Percentiles rank a stretch among this genome's conserved stretches.
These are phyloP conservation scores for Nothobranchius kuhntae DNA, from an alignment of 2,113 vertebrate genomes.

Conservation along the genomic window DNA sequence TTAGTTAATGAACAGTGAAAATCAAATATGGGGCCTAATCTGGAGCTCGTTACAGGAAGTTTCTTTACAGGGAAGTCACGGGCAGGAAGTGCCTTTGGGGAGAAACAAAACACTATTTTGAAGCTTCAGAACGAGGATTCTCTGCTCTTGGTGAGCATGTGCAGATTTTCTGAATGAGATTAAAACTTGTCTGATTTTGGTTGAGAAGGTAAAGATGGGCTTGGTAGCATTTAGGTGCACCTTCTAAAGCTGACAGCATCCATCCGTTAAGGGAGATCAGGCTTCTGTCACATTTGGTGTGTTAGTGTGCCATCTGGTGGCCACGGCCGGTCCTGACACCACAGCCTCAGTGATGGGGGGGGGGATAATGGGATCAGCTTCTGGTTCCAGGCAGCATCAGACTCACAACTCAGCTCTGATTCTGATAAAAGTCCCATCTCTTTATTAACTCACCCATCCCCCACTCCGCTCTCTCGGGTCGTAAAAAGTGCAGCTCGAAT, in stretches of 20 bases:
- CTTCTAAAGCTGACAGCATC: not conserved
- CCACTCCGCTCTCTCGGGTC: slow-evolving; percentile 75
- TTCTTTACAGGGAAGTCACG: slow-evolving; percentile 80
- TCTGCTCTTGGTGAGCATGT: slow-evolving; percentile 19
- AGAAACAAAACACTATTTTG: slow-evolving; percentile 50
- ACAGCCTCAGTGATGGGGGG: not conserved
- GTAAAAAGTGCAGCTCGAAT: slow-evolving; percentile 79
- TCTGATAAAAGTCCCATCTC: slow-evolving; percentile 88
- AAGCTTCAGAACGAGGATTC: slow-evolving; percentile 45
- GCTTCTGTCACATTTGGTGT: slow-evolving; percentile 24
- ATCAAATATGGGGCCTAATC: slow-evolving; percentile 84
- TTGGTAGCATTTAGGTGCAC: not conserved
- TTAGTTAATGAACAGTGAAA: slow-evolving; percentile 87
- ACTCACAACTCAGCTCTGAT: slow-evolving; percentile 89
- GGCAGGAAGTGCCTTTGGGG: slow-evolving; percentile 71
- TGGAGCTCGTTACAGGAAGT: slow-evolving; percentile 81
- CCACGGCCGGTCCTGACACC: slow-evolving; percentile 6
- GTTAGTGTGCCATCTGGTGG: slow-evolving; percentile 74
- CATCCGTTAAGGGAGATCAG: not conserved
- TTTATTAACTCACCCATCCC: slow-evolving; percentile 83
- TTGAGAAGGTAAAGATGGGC: not conserved
- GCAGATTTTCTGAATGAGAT: not conserved
- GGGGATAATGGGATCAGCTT: too few relatives aligned
- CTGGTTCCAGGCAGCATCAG: slow-evolving; percentile 62
- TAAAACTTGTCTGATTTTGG: not conserved